phyloP scores from a whole-genome alignment of 2,888 invertebrate species.

The Dolichopus griseipennis region DNA sequence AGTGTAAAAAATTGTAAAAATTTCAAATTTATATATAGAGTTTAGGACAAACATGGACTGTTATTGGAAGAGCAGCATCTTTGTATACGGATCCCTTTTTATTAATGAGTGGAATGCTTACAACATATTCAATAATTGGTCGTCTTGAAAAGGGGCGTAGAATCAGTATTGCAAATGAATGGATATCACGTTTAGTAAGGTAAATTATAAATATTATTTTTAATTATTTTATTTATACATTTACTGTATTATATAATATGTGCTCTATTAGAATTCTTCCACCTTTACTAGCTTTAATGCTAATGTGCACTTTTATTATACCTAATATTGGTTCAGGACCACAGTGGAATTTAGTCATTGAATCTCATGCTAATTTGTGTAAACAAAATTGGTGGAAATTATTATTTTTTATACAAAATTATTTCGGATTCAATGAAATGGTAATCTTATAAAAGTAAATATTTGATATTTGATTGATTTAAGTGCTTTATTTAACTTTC shows the following conservation, averaged over 20 bases:
- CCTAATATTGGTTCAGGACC: conserved; percentile 57
- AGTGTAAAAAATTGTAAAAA: conserved; percentile 1
- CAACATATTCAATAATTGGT: conserved; percentile 54
- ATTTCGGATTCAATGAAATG: conserved; percentile 64
- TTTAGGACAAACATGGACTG: conserved; percentile 56
- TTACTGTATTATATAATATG: not conserved
- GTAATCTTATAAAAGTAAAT: conserved; percentile 34
- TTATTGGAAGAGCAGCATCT: conserved; percentile 58
- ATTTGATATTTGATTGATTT: too few relatives aligned
- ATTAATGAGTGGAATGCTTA: conserved; percentile 59
- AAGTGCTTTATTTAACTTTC: conserved; percentile 13
- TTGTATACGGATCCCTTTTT: conserved; percentile 64
- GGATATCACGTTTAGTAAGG: conserved; percentile 53
- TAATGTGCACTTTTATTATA: conserved; percentile 58
- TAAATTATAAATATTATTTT: conserved; percentile 24
- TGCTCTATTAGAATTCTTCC: conserved; percentile 49
- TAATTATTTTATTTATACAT: conserved; percentile 7
- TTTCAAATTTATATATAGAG: conserved; percentile 36
- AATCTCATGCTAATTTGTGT: conserved; percentile 58
- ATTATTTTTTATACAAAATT: conserved; percentile 61
- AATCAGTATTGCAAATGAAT: conserved; percentile 52
- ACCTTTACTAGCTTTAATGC: conserved; percentile 53
- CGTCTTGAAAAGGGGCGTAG: conserved; percentile 48
- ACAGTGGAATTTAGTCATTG: conserved; percentile 60
- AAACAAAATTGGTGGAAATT: conserved; percentile 63